Evolutionary conservation across 2,113 vertebrate genomes (phyloP).

Genomic region (Mormyrus iriodes): DNA sequence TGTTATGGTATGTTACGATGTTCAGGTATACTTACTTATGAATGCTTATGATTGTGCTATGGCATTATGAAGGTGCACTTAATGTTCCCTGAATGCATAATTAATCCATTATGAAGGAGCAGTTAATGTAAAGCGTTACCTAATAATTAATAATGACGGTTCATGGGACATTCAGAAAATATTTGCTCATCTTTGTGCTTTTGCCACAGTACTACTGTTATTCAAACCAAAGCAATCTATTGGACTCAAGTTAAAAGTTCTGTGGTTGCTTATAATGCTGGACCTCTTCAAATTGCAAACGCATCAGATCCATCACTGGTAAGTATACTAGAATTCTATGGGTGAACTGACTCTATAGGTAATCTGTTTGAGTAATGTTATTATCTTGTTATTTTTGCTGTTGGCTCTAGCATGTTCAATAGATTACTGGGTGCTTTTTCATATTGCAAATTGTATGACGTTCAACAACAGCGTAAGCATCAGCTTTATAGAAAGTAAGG

Average conservation of each 20-base stretch:
- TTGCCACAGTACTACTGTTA: slow-evolving; percentile 18
- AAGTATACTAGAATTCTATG: not conserved
- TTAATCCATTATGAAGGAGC: not conserved
- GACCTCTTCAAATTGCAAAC: not conserved
- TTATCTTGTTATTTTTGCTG: not conserved
- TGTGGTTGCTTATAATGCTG: not conserved
- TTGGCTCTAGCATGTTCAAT: not conserved
- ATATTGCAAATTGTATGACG: not conserved
- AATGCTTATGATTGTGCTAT: too few species aligned
- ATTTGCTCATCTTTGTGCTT: not conserved
- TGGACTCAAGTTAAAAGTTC: slow-evolving; percentile 18
- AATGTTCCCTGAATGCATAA: too few species aligned
- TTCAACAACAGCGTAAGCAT: not conserved
- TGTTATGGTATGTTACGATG: too few species aligned
- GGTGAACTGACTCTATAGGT: not conserved
- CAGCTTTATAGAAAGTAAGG: not conserved
- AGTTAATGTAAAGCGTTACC: not conserved
- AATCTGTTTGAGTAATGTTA: not conserved
- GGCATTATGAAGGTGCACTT: too few species aligned
- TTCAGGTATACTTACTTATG: too few species aligned
- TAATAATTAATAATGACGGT: not conserved
- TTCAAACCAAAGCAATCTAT: not conserved
- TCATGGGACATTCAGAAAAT: not conserved
- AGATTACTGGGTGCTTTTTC: not conserved
- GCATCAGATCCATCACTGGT: not conserved